Evolutionary conservation across 2,888 invertebrate genomes (phyloP), one percentile per base, ranked within the genome.

Genomic region (Amphipoea oculea): DNA sequence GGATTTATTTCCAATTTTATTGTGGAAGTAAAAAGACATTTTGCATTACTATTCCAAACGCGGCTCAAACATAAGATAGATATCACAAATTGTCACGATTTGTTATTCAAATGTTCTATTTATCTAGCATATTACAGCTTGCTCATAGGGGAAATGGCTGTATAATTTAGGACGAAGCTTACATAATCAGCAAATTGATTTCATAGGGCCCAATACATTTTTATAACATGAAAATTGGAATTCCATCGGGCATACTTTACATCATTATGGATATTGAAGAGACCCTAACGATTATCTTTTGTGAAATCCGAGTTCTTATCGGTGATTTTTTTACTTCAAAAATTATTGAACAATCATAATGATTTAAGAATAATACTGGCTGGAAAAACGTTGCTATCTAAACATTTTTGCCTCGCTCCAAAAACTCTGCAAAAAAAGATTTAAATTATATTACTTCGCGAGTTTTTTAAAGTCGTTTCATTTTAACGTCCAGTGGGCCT

Each of bases 401-500:
- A 85, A 86, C 77, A 85, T 85, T 81, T 71, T 81, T 71, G 63
- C 51, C 54, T 76, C 68, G 57, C 70, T 75, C 72, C 45, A 77
- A 75, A 85, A 90, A 85, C 83, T 87, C 81, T 45, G 73, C 73
- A 84, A 80, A 76, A 78, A 78, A 70, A 86, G 72, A 88, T 82
- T 87, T 84, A 84, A 87, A 84, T 83, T 83, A 82, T 82, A 83
- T 84, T 74, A 82, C 36, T 70, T 54, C 4, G 70, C 65, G 68
- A 78, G 51, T 81, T 84, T 90, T 86, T 80, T 66, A 68, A 87
- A 88, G 73, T 85, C 79, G 81, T 83, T 89, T 84, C 68, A 74
- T 78, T 86, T 89, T 86, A 70, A 70, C 71, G 78, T 83, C 79
- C 75, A 77, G n/a, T 76, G 17, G 17, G 11, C n/a, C 12, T 48